These are phyloP conservation scores for Helicoverpa zea DNA, from an alignment of 1,140 invertebrate genomes.

Conservation along the genomic window DNA sequence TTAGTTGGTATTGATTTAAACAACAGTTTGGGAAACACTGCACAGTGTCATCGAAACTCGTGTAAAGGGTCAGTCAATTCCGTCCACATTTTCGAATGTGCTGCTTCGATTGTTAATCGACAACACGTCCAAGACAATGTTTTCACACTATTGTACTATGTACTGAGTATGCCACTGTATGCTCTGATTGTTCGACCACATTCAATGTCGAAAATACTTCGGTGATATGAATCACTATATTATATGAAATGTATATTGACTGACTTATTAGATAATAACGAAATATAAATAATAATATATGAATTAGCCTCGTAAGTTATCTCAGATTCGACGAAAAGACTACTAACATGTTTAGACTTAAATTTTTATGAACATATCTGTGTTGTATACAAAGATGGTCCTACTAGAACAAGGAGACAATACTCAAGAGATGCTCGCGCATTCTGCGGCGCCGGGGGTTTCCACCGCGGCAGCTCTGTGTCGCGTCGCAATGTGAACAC, in stretches of 20 bases:
- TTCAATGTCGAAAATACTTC: slow-evolving; percentile 74
- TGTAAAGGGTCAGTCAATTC: slow-evolving; percentile 74
- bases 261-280: slow-evolving; percentile 82
- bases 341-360: slow-evolving; percentile 82
- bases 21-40: not conserved
- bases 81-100: slow-evolving; percentile 81
- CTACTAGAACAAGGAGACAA: slow-evolving; percentile 79
- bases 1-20: not conserved
- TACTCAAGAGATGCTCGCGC: slow-evolving; percentile 73
- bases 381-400: slow-evolving; percentile 78
- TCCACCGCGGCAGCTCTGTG: not conserved
- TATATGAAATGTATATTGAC: slow-evolving; percentile 77
- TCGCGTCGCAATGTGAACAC: not conserved
- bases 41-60: not conserved
- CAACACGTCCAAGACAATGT: slow-evolving; percentile 57
- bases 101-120: slow-evolving; percentile 56
- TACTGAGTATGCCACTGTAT: slow-evolving; percentile 47
- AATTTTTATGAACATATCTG: slow-evolving; percentile 85
- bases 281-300: slow-evolving; percentile 78
- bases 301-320: slow-evolving; percentile 82
- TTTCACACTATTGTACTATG: slow-evolving; percentile 68
- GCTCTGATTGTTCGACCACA: slow-evolving; percentile 64
- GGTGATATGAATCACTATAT: slow-evolving; percentile 79
- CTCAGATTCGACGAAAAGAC: slow-evolving; percentile 86
- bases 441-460: slow-evolving; percentile 9